Conservation (phyloP, 2,888 invertebrate genomes). For the Lymantria dispar region DNA sequence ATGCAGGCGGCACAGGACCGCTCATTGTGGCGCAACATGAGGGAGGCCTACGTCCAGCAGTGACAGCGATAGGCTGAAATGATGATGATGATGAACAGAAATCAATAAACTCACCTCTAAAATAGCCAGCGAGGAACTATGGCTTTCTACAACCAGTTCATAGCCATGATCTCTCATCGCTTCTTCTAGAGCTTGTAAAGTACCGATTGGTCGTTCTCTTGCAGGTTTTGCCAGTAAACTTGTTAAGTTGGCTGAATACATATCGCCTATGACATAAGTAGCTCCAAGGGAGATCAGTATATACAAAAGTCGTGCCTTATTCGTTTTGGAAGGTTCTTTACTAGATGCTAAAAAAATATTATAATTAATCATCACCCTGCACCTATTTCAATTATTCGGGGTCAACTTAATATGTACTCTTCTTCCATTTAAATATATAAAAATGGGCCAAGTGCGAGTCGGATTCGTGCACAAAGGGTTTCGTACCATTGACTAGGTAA, state of each 20-base stretch:
- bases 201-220: conserved; percentile 86
- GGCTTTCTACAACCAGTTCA: conserved; percentile 86
- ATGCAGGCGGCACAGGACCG: no score
- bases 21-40: no score
- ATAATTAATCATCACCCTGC: no score
- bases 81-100: no score
- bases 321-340: conserved; percentile 83
- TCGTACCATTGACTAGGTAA: no score
- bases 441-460: no score
- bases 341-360: conserved; percentile 66
- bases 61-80: no score
- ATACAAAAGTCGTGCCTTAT: conserved; percentile 86
- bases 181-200: conserved; percentile 84
- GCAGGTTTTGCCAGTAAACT: conserved; percentile 88
- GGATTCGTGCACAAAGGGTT: no score
- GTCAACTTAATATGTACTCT: no score
- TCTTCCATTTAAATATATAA: no score
- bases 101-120: conserved; percentile 77
- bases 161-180: conserved; percentile 86
- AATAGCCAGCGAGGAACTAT: conserved; percentile 87
- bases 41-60: no score
- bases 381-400: no score
- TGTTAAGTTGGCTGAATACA: conserved; percentile 90
- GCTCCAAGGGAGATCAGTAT: conserved; percentile 88
- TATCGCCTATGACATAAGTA: conserved; percentile 89